phyloP scores from a whole-genome alignment of 1,140 invertebrate genomes.

The Drosophila pseudoobscura region DNA sequence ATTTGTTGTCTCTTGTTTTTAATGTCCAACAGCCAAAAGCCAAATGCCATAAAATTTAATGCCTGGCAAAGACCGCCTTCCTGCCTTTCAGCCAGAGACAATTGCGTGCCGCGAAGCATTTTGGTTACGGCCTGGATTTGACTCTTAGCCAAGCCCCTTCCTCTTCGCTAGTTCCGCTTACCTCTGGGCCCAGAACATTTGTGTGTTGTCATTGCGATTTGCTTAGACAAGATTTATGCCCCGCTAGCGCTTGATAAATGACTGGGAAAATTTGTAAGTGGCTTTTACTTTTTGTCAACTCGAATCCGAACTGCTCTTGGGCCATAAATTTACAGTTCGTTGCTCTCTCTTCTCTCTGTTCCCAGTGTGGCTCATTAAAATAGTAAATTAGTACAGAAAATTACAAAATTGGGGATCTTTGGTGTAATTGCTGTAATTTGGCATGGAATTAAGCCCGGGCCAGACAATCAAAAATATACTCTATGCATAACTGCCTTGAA shows the following conservation, averaged over 20 bases:
- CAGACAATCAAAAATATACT: conserved; percentile 19
- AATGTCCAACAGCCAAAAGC: conserved; percentile 67
- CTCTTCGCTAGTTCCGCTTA: conserved; percentile 16
- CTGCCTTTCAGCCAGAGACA: conserved; percentile 25
- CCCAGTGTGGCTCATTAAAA: conserved; percentile 38
- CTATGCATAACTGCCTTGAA: too few species aligned
- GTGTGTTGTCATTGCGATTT: conserved; percentile 69
- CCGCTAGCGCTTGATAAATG: conserved; percentile 68
- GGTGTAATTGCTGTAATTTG: conserved; percentile 26
- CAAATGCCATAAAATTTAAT: conserved; percentile 78
- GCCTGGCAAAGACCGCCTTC: conserved; percentile 9
- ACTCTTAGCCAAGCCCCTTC: conserved; percentile 34
- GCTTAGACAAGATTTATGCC: conserved; percentile 69
- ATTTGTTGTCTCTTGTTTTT: conserved; percentile 52
- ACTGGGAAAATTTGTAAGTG: conserved; percentile 60
- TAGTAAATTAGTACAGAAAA: conserved; percentile 43
- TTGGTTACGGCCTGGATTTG: conserved; percentile 34
- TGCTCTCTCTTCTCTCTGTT: conserved; percentile 23
- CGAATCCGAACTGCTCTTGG: conserved; percentile 20
- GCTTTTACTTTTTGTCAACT: conserved; percentile 51
- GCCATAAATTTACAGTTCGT: conserved; percentile 73
- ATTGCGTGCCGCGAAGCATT: conserved; percentile 62
- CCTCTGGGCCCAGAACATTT: conserved; percentile 19
- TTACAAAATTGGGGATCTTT: conserved; percentile 41
- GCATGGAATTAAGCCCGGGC: conserved; percentile 2